Percentiles rank a stretch among this genome's conserved stretches.
phyloP scores from a whole-genome alignment of 2,113 vertebrate genomes.

The Athene cunicularia region DNA sequence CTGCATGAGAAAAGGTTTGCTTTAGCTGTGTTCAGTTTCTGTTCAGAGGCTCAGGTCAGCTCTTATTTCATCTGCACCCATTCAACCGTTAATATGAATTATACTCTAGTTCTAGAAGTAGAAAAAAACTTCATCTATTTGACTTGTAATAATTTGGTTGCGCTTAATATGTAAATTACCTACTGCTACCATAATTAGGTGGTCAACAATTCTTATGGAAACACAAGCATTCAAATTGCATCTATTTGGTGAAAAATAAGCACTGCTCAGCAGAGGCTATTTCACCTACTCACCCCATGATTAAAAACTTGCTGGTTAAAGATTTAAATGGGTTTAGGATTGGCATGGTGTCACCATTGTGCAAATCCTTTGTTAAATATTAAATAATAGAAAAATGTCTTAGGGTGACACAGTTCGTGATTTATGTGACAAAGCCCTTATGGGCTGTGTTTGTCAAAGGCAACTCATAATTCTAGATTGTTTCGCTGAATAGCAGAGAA shows the following conservation, averaged over 20 bases:
- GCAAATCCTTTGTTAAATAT: constrained; percentile 71
- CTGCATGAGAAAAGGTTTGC: constrained; percentile 34
- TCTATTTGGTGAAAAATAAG: constrained; percentile 39
- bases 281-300: constrained; percentile 6
- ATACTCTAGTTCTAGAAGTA: neutral
- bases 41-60: neutral
- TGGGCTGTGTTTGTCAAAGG: constrained; percentile 65
- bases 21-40: constrained; percentile 3
- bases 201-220: constrained; percentile 2
- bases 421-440: constrained; percentile 70
- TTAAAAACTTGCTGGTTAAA: constrained; percentile 57
- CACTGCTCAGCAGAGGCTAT: neutral
- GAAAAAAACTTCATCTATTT: neutral
- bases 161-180: constrained; percentile 15
- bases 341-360: constrained; percentile 71
- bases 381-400: constrained; percentile 58
- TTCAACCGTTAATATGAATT: neutral
- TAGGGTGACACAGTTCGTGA: constrained; percentile 62
- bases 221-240: constrained; percentile 3
- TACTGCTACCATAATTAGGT: neutral
- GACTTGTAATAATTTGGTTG: neutral
- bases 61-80: neutral
- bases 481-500: constrained; percentile 38
- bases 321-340: constrained; percentile 72
- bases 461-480: constrained; percentile 54